Conservation (phyloP, 2,113 vertebrate species). For the Nothobranchius kuhntae region DNA sequence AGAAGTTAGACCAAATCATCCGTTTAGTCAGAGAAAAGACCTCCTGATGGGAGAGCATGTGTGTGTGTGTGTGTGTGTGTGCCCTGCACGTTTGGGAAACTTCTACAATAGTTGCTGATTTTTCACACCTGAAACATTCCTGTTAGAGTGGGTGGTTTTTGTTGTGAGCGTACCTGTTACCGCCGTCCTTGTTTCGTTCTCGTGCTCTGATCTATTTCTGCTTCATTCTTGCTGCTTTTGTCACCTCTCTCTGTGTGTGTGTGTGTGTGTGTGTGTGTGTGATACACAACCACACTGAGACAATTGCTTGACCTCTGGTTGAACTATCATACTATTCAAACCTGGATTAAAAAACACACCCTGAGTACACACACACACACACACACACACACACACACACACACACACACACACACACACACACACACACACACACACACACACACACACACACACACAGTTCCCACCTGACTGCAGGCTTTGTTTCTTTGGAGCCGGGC, state of each 20-base stretch:
- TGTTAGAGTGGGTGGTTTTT: not conserved
- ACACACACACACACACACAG: constrained; percentile 25
- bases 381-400: constrained; percentile 12
- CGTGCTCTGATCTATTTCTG: constrained; percentile 26
- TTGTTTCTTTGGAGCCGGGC: constrained; percentile 59
- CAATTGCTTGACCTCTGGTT: constrained; percentile 57
- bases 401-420: constrained; percentile 33
- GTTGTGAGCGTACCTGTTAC: constrained; percentile 19
- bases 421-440: constrained; percentile 29
- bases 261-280: constrained; percentile 3
- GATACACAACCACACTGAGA: constrained; percentile 44
- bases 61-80: too few species aligned
- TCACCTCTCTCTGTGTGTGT: constrained; percentile 3
- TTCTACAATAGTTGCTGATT: not conserved
- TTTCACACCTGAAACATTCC: not conserved
- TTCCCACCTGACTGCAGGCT: constrained; percentile 45
- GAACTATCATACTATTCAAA: constrained; percentile 65
- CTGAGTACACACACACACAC: constrained; percentile 34
- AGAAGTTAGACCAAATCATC: too few species aligned
- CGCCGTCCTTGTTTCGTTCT: constrained; percentile 10
- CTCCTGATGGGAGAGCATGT: too few species aligned
- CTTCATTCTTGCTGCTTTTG: constrained; percentile 22
- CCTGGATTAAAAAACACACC: constrained; percentile 59
- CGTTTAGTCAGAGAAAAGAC: too few species aligned
- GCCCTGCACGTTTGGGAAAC: too few species aligned